phyloP scores from a whole-genome alignment of 2,797 vertebrate genomes.

The Mallotus villosus region DNA sequence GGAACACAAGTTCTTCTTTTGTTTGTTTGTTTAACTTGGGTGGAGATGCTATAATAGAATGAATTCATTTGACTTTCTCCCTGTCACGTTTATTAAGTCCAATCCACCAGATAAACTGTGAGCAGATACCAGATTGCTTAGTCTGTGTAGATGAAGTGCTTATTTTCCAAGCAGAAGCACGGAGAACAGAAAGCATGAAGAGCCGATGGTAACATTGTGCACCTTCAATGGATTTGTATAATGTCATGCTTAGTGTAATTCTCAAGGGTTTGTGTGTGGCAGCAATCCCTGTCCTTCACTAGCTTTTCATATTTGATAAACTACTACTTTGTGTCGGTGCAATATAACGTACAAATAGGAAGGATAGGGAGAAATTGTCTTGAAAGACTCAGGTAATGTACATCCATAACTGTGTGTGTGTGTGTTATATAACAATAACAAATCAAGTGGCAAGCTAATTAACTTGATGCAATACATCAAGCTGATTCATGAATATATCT shows the following conservation, averaged over 20 bases:
- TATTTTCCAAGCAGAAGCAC: conserved; percentile 20
- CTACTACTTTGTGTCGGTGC: conserved; percentile 9
- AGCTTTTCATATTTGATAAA: conserved; percentile 33
- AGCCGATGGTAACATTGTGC: conserved; percentile 24
- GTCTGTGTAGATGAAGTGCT: conserved; percentile 29
- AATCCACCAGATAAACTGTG: conserved; percentile 15
- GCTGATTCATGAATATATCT: conserved; percentile 23
- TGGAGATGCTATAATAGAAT: conserved; percentile 17
- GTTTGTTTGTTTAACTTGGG: conserved; percentile 29
- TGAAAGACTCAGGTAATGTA: conserved; percentile 69
- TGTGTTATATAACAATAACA: conserved; percentile 5
- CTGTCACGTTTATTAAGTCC: conserved; percentile 29
- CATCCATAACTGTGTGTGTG: conserved; percentile 36
- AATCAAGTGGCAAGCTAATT: conserved; percentile 19
- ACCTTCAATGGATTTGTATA: neutral
- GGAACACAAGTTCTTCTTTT: neutral
- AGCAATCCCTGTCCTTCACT: conserved; percentile 27
- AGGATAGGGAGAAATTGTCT: conserved; percentile 42
- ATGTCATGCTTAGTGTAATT: conserved; percentile 21
- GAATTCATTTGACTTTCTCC: conserved; percentile 29
- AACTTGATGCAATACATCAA: conserved; percentile 42
- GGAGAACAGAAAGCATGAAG: conserved; percentile 31
- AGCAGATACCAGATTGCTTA: conserved; percentile 7
- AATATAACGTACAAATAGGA: conserved; percentile 36
- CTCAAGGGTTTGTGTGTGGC: neutral